Evolutionary conservation across 2,797 vertebrate genomes (phyloP).

Genomic region (Sciaenops ocellatus): DNA sequence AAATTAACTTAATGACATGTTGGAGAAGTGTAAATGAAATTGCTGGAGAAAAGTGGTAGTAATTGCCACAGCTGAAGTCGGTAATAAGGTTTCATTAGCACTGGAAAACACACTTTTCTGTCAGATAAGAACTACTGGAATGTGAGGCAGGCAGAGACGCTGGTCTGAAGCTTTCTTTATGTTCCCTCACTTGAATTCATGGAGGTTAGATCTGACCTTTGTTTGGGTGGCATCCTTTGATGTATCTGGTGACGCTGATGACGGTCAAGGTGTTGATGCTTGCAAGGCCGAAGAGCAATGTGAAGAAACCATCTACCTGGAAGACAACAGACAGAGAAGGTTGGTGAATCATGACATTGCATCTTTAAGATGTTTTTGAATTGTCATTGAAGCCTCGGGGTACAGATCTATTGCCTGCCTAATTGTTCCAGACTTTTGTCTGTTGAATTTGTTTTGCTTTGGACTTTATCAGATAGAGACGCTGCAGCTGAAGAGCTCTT

Average conservation of each 20-base stretch:
- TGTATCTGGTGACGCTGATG: slow-evolving; percentile 92
- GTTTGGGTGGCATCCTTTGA: slow-evolving; percentile 89
- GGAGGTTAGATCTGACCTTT: slow-evolving; percentile 82
- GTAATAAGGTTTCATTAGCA: slow-evolving; percentile 66
- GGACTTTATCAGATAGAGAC: slow-evolving; percentile 49
- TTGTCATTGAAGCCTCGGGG: neutral
- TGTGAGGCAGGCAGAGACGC: slow-evolving; percentile 40
- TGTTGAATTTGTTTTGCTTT: slow-evolving; percentile 31
- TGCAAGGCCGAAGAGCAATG: slow-evolving; percentile 90
- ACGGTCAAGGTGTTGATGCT: slow-evolving; percentile 94
- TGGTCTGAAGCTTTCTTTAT: slow-evolving; percentile 9
- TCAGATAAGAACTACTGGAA: slow-evolving; percentile 67
- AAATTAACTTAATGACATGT: slow-evolving; percentile 73
- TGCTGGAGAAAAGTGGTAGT: slow-evolving; percentile 57
- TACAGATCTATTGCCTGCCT: neutral
- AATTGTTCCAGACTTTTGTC: slow-evolving; percentile 39
- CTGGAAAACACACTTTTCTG: slow-evolving; percentile 45
- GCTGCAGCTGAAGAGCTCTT: slow-evolving; percentile 22
- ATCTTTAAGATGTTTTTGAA: slow-evolving; percentile 20
- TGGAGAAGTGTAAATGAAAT: slow-evolving; percentile 65
- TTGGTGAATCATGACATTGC: neutral
- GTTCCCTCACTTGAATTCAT: slow-evolving; percentile 1
- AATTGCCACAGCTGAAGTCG: slow-evolving; percentile 59
- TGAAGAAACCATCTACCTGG: slow-evolving; percentile 92
- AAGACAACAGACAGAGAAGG: slow-evolving; percentile 41